These are phyloP conservation scores for Drosophila setifemur DNA, from an alignment of 1,140 invertebrate species.

Conservation along the genomic window DNA sequence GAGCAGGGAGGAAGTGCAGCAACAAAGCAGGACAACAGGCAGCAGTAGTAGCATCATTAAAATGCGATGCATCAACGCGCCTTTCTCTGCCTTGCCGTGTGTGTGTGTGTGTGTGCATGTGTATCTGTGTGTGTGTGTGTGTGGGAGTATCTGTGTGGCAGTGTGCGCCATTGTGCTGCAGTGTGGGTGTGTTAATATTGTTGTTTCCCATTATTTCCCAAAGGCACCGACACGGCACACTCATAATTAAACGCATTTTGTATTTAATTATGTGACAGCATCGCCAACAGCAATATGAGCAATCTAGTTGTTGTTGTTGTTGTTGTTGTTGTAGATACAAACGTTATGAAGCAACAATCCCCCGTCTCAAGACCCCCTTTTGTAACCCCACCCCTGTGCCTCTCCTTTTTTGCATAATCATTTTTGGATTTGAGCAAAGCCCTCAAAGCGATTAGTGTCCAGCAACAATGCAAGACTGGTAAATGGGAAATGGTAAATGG, in stretches of 20 bases:
- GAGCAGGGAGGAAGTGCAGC: not conserved
- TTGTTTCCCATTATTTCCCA: slow-evolving; percentile 46
- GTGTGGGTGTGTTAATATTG: slow-evolving; percentile 8
- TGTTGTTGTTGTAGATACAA: not conserved
- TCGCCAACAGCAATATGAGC: not conserved
- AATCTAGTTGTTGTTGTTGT: too few species aligned
- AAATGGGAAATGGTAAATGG: not conserved
- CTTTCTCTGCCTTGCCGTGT: too few species aligned
- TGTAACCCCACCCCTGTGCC: not conserved
- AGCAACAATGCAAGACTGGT: not conserved
- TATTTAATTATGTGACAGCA: slow-evolving; percentile 48
- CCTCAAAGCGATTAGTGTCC: slow-evolving; percentile 38
- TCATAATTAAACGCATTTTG: slow-evolving; percentile 59
- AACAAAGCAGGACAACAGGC: not conserved
- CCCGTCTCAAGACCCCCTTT: not conserved
- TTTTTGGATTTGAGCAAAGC: slow-evolving; percentile 30
- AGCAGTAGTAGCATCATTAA: slow-evolving; percentile 29
- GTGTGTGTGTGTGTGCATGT: not conserved
- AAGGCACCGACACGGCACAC: slow-evolving; percentile 36
- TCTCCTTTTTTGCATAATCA: slow-evolving; percentile 29
- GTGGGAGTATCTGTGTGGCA: not conserved
- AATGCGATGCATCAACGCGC: slow-evolving; percentile 50
- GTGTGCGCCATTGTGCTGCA: not conserved
- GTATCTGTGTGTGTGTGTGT: not conserved
- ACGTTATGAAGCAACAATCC: not conserved